Evolutionary conservation across 2,113 vertebrate genomes (phyloP).

Genomic region (Etheostoma spectabile): DNA sequence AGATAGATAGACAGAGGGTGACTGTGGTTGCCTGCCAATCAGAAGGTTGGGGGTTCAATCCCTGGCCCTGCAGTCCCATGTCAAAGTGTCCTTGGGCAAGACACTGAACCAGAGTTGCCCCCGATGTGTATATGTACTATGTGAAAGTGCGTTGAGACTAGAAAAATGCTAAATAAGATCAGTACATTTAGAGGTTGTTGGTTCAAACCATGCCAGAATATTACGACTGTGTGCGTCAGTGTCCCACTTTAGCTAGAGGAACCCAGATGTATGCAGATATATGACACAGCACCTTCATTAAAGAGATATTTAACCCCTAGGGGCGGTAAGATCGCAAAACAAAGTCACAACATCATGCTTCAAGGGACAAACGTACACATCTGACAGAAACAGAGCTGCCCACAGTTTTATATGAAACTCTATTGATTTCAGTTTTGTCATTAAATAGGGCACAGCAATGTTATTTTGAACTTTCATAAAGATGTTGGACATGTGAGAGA

Average conservation of each 20-base stretch:
- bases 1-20: no score
- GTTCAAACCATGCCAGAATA: not conserved
- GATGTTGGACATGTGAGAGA: not conserved
- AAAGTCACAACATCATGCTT: not conserved
- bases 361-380: not conserved
- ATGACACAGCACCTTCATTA: not conserved
- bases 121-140: no score
- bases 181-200: not conserved
- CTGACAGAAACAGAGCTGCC: not conserved
- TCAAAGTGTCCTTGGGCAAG: no score
- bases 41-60: no score
- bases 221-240: not conserved
- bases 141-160: no score
- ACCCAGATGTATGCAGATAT: not conserved
- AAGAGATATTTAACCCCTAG: not conserved
- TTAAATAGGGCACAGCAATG: no score
- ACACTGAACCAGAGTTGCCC: no score
- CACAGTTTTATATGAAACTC: not conserved
- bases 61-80: no score
- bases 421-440: not conserved
- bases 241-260: not conserved
- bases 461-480: not conserved
- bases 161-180: no score
- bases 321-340: constrained; percentile 12
- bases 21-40: no score